A percentile compares a stretch with the other conserved stretches of the same genome.
phyloP scores from a whole-genome alignment of 2,113 vertebrate species.

The Mus pahari region DNA sequence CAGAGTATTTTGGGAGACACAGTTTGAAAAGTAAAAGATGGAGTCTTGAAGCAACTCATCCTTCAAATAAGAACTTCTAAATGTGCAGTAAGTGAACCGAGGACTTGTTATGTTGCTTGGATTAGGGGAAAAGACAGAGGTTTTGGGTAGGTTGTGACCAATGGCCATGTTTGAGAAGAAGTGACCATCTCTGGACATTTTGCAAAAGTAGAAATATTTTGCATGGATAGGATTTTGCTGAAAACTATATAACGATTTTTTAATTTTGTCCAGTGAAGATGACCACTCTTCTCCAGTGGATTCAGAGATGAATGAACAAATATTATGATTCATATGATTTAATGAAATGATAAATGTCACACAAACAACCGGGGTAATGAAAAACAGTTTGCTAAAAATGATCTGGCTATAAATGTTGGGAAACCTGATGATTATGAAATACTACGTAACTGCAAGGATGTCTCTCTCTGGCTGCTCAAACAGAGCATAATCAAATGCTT shows the following conservation, averaged over 20 bases:
- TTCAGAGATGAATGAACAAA: background rate
- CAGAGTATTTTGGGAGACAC: background rate
- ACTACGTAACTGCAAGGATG: background rate
- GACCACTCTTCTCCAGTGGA: background rate
- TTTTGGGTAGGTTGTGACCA: background rate
- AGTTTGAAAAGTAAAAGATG: background rate
- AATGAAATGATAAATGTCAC: background rate
- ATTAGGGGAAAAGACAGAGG: background rate
- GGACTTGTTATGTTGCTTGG: background rate
- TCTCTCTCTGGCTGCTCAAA: background rate
- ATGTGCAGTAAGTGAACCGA: background rate
- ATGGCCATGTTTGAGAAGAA: background rate
- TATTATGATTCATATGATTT: background rate
- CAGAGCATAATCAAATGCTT: background rate
- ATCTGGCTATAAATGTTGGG: background rate
- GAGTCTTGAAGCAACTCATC: background rate
- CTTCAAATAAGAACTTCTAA: constrained; percentile 22
- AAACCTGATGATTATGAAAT: background rate
- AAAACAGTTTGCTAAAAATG: background rate
- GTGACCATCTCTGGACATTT: background rate
- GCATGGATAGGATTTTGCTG: background rate
- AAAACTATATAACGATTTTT: background rate
- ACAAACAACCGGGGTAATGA: background rate
- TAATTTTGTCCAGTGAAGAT: background rate
- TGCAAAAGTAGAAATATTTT: constrained; percentile 21